These are phyloP conservation scores for Neolamprologus sp. DNA, from an alignment of 2,113 vertebrate species.

Conservation along the genomic window DNA sequence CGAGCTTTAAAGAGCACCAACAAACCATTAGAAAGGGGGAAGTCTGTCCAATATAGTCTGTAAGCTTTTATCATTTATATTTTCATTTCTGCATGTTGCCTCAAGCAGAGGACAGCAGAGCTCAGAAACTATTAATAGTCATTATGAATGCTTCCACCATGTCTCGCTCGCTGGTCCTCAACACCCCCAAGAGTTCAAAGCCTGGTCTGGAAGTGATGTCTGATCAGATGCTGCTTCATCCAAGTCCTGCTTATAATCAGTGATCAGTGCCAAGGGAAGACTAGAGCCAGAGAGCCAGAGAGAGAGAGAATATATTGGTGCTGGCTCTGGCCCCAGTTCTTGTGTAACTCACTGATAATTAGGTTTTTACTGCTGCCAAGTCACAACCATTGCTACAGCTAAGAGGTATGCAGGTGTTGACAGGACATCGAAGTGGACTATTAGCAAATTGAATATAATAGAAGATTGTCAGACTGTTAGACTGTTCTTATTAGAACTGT, in stretches of 20 bases:
- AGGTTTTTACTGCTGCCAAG: conserved; percentile 18
- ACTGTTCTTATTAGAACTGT: background rate
- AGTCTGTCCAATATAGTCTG: background rate
- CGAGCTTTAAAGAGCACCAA: background rate
- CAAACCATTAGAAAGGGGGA: background rate
- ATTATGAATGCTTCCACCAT: background rate
- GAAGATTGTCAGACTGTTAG: background rate
- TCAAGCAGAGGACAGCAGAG: background rate
- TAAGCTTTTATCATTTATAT: background rate
- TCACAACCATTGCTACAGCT: background rate
- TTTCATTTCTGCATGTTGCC: background rate
- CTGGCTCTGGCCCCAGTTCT: background rate
- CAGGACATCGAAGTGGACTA: background rate
- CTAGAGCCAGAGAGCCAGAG: background rate
- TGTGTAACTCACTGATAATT: conserved; percentile 39
- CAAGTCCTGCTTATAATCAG: background rate
- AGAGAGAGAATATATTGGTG: background rate
- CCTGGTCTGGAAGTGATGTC: background rate
- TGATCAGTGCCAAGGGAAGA: background rate
- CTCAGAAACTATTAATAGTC: background rate
- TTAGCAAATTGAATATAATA: background rate
- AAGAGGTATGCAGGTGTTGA: background rate
- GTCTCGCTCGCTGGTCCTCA: background rate
- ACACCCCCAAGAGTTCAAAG: background rate
- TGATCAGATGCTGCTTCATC: background rate